Base-by-base conservation (phyloP, 2,113 vertebrate genomes). In the Eurypyga helias region DNA sequence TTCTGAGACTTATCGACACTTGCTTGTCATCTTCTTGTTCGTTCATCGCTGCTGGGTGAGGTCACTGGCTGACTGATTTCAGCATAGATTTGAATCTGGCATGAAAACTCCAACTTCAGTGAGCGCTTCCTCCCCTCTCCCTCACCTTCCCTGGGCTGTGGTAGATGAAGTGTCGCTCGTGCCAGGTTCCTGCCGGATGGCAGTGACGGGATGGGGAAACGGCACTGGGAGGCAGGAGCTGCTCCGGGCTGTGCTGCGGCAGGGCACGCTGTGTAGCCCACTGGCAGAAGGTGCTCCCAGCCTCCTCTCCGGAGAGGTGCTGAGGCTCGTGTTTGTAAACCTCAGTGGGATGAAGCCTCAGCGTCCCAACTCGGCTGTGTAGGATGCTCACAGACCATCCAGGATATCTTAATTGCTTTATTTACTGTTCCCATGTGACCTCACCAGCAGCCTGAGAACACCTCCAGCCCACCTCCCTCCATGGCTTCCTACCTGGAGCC, bases 11-110 rank as follows among this genome's bases (percentile, higher is more conserved):
- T 81, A 91, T 38, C 4, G 26, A 88, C 89, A 60, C 21, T 52
- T 60, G 81, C 57, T 91, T 94, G 83, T 71, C 8, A 67, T 73
- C 86, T 66, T 79, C 45, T 38, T 64, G 28, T 76, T 90, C 49
- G 88, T n/a, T 67, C 72, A 10, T 45, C 4, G 5, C 13, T 73
- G 72, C 23, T 82, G 78, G 86, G 10, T 31, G 81, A 71, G 72
- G 45, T 93, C 88, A 89, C 13, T 67, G 38, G 16, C 79, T 85
- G 28, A 45, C 84, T 29, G 7, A 83, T 76, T 91, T 51, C 83
- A 45, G 38, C 46, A 36, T 9, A 33, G 65, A 51, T 45, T 51
- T 34, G 48, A 45, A 88, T 83, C 78, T 83, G 33, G 33, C 41
- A 8, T 36, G 72, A 76, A 61, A 88, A 62, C 71, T 75, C 80